Conservation (phyloP, 1,140 invertebrate genomes). For the Aphidius gifuensis region DNA sequence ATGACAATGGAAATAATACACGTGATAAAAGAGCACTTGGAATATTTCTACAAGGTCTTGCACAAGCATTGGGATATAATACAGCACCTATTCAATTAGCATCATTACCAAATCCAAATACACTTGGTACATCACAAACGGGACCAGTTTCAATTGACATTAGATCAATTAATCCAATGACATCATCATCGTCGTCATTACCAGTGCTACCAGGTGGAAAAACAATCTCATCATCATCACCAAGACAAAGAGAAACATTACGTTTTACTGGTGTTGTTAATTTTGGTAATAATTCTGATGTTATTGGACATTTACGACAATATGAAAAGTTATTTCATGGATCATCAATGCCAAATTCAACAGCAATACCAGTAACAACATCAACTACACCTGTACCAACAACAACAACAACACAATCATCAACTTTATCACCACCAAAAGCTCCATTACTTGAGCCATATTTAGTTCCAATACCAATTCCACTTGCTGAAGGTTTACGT, state of each 20-base stretch:
- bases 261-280: slow-evolving; percentile 50
- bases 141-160: slow-evolving; percentile 19
- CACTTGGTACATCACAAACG: slow-evolving; percentile 7
- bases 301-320: slow-evolving; percentile 42
- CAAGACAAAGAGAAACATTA: slow-evolving; percentile 40
- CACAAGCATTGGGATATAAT: slow-evolving; percentile 45
- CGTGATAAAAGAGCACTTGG: slow-evolving; percentile 49
- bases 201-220: not conserved
- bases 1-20: slow-evolving; percentile 23
- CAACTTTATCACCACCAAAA: slow-evolving; percentile 9
- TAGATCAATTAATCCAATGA: not conserved
- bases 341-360: slow-evolving; percentile 5
- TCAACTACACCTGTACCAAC: not conserved
- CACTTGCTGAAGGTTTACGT: slow-evolving; percentile 33
- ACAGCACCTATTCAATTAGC: slow-evolving; percentile 41
- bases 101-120: slow-evolving; percentile 39
- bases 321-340: slow-evolving; percentile 49
- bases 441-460: slow-evolving; percentile 28
- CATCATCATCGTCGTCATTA: not conserved
- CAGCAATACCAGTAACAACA: not conserved
- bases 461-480: slow-evolving; percentile 36
- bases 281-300: slow-evolving; percentile 46
- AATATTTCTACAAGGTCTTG: slow-evolving; percentile 44
- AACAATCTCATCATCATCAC: slow-evolving; percentile 13
- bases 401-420: slow-evolving; percentile 14